A percentile compares a stretch with the other conserved stretches of the same genome.
Evolutionary conservation across 2,113 vertebrate species (phyloP).

Genomic region (Atlantisia rogersi): DNA sequence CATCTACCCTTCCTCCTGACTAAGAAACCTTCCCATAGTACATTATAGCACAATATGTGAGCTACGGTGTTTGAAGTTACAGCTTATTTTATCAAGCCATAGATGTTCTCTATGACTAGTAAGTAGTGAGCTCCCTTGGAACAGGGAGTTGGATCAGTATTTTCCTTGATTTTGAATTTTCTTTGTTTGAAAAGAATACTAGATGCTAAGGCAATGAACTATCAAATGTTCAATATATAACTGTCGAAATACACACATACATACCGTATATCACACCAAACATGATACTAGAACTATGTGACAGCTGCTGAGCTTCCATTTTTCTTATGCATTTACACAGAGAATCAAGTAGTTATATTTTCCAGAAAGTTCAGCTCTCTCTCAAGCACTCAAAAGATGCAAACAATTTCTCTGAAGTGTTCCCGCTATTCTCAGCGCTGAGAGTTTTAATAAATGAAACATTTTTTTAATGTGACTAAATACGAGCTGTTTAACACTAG

Average conservation of each 20-base stretch:
- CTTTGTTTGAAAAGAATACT: slow-evolving; percentile 43
- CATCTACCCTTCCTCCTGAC: slow-evolving; percentile 21
- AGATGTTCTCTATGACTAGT: slow-evolving; percentile 16
- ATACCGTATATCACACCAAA: background rate
- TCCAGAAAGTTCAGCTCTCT: background rate
- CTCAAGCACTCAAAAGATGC: background rate
- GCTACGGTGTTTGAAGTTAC: slow-evolving; percentile 21
- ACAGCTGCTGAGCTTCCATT: slow-evolving; percentile 24
- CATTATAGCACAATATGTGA: background rate
- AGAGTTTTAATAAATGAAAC: background rate
- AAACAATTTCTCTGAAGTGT: background rate
- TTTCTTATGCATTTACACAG: slow-evolving; percentile 50
- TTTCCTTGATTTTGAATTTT: slow-evolving; percentile 5
- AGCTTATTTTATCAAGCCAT: slow-evolving; percentile 21
- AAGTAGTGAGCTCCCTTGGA: background rate
- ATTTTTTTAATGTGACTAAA: background rate
- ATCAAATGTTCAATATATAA: background rate
- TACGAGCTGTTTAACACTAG: background rate
- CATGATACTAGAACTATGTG: slow-evolving; percentile 33
- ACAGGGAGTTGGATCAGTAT: background rate
- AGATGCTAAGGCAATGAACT: slow-evolving; percentile 29
- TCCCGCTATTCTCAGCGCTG: background rate
- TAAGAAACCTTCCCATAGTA: slow-evolving; percentile 30
- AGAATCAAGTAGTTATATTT: slow-evolving; percentile 8
- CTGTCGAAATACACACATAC: background rate